These are phyloP conservation scores for Oryzias curvinotus DNA, from an alignment of 2,113 vertebrate genomes.

Conservation along the genomic window DNA sequence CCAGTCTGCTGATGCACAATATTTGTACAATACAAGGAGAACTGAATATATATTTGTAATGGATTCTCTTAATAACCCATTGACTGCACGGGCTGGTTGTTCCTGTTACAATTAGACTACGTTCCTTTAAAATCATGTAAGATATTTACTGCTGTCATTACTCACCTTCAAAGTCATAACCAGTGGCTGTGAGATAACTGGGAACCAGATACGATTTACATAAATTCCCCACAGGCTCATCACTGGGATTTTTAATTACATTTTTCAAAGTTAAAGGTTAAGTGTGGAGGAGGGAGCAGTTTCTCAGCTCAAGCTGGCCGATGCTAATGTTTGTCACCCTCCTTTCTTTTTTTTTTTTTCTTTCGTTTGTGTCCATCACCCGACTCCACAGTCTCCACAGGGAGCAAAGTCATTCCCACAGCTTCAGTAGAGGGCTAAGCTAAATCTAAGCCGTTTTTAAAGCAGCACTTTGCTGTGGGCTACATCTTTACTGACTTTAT, in stretches of 20 bases:
- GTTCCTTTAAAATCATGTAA: conserved; percentile 31
- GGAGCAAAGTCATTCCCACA: conserved; percentile 40
- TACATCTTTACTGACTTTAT: conserved; percentile 14
- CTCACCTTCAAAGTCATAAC: conserved; percentile 40
- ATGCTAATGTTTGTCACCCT: conserved; percentile 13
- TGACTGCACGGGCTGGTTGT: too few species aligned
- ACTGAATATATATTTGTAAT: too few species aligned
- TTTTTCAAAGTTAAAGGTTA: conserved; percentile 48
- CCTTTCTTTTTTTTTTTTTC: conserved; percentile 32
- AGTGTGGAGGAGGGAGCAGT: conserved; percentile 19
- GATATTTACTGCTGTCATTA: conserved; percentile 54
- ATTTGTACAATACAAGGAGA: too few species aligned
- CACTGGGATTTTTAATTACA: conserved; percentile 49
- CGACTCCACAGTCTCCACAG: conserved; percentile 17
- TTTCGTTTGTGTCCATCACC: conserved; percentile 26
- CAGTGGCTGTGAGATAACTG: conserved; percentile 53
- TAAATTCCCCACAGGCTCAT: conserved; percentile 52
- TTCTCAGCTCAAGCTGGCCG: conserved; percentile 25
- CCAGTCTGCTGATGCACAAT: too few species aligned
- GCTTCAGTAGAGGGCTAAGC: conserved; percentile 20
- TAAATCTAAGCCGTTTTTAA: conserved; percentile 26
- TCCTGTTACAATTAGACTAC: conserved; percentile 34
- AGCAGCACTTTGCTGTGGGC: conserved; percentile 40
- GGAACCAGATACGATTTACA: conserved; percentile 55
- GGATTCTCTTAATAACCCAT: too few species aligned